Evolutionary conservation across 2,888 invertebrate species (phyloP).

Genomic region (Napeogenes inachia): DNA sequence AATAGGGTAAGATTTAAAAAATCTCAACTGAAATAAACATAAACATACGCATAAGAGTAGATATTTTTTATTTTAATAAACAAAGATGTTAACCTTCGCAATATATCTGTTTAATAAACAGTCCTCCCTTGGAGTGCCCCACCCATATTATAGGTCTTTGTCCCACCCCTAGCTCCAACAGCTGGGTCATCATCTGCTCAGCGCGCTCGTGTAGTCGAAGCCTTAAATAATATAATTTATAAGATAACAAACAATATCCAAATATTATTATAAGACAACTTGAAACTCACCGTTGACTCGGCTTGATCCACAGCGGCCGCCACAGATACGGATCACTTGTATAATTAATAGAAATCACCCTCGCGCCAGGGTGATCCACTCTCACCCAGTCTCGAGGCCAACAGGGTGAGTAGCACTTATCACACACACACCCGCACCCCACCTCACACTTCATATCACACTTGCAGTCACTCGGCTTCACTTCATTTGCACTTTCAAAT

Average conservation of each 20-base stretch:
- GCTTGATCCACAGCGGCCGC: conserved; percentile 85
- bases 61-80: too few species aligned
- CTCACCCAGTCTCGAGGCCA: conserved; percentile 94
- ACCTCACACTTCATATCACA: conserved; percentile 44
- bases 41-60: too few species aligned
- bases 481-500: conserved; percentile 43
- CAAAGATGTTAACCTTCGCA: conserved; percentile 75
- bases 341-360: conserved; percentile 89
- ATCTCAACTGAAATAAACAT: too few species aligned
- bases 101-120: conserved; percentile 90
- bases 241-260: neutral
- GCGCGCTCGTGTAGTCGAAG: conserved; percentile 81
- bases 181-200: conserved; percentile 82
- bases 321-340: conserved; percentile 87
- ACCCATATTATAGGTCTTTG: conserved; percentile 91
- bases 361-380: conserved; percentile 84
- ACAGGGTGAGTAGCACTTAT: conserved; percentile 79
- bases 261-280: neutral
- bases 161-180: conserved; percentile 82
- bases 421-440: conserved; percentile 66
- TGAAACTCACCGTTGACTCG: conserved; percentile 75
- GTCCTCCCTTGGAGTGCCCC: conserved; percentile 90
- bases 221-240: conserved; percentile 51
- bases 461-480: conserved; percentile 37
- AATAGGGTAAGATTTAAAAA: neutral